Base-by-base conservation (phyloP, 1,140 invertebrate species). In the Drosophila setifemur region DNA sequence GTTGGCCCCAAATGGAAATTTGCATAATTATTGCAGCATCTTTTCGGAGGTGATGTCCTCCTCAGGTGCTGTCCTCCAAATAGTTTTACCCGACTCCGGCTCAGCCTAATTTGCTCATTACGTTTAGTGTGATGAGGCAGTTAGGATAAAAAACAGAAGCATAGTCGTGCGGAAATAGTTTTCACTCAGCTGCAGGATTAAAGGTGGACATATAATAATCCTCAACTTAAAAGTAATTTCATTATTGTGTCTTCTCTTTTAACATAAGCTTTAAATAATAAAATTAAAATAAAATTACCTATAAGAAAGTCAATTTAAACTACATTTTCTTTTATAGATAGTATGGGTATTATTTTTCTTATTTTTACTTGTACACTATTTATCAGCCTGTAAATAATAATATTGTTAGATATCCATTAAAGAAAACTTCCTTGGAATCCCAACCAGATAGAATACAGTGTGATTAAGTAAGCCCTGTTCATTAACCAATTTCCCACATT, bases 1-100 rank as follows among this genome's bases (percentile, higher is more conserved):
- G 26, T 31, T 21, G 35, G 45, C 11, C 23, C 50, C 11, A 40
- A 50, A 67, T 28, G 11, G 14, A 69, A 79, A 85, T 85, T 85
- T 85, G 79, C 74, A 85, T 85, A 85, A 85, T 86, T 85, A 85
- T 85, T 83, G 43, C 53, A 67, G 25, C 73, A 55, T 55, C 73
- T 69, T 77, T 19, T 33, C 12, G 40, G 23, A 37, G 12, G 25
- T 61, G 19, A 31, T 28, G 12, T 11, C 4, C 31, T 39, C 8
- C 26, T 28, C 16, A 40, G 16, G n/a, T 33, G 29, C n/a, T 31
- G 23, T 47, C 42, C 28, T 2, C 42, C 57, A 63, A 64, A 64
- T 53, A 53, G 49, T 53, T 60, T 72, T 40, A 12, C 28, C 23
- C 12, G 9, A 4, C 1, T 11, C n/a, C 29, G 7, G 28, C 26